Base-by-base conservation (phyloP, 2,888 invertebrate genomes). In the Brenthis ino region DNA sequence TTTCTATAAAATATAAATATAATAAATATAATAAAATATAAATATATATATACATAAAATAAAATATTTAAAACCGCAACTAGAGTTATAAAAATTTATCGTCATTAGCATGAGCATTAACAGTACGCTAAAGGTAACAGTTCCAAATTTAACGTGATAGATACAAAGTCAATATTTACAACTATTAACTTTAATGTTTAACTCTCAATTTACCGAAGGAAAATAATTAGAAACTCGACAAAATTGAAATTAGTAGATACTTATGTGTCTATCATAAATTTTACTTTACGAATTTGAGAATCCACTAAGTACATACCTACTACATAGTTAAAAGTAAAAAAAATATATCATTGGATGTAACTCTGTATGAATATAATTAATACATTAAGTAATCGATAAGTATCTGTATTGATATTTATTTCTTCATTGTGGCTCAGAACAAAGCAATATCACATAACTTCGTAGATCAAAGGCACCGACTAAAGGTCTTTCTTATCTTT, bases 51-150 rank as follows among this genome's bases (percentile, higher is more conserved):
- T 20, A 53, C 14, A 6, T 50, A 16, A 16, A 53, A 43, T 47
- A 60, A 51, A 60, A 14, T 16, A 65, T 16, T 51, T 33, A 37
- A 54, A 66, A 37, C 55, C 54, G 48, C 48, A 67, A 65, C 57
- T 55, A 54, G 68, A 61, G 69, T 72, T 69, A 69, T 70, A 85
- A 87, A 84, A 84, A 82, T 83, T 88, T 85, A 83, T 81, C 82
- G 83, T 78, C 84, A 83, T 86, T 83, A 77, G 75, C 74, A 83
- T 79, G 82, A 85, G 79, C 80, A 83, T 88, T 88, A 88, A 87
- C 89, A 86, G 85, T 85, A 84, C 84, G 88, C 86, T 89, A 90
- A 89, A 91, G 82, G 86, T 89, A 74, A 71, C 77, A 77, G 76
- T 75, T 75, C 73, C 65, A 74, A 76, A 75, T 76, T 73, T 73